phyloP scores from a whole-genome alignment of 35 echinoderm and acorn worm species.

The Ptychodera flava region DNA sequence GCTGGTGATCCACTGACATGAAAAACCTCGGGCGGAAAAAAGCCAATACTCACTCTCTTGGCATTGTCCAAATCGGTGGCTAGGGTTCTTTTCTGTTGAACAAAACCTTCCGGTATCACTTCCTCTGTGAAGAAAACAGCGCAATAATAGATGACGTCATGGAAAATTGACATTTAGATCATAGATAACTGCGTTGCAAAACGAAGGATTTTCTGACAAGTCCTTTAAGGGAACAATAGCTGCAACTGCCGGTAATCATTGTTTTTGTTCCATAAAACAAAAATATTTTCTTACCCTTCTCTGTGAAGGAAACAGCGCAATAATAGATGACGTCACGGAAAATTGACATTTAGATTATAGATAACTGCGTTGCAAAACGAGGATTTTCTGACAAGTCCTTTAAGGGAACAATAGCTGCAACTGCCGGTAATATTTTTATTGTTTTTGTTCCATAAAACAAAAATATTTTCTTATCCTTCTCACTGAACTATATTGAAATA shows the following conservation, averaged over 20 bases:
- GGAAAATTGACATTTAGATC: slow-evolving; percentile 12
- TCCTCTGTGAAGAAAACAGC: not conserved
- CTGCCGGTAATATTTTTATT: too few species aligned
- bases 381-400: not conserved
- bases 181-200: slow-evolving; percentile 26
- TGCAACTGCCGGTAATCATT: not conserved
- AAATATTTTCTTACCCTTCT: not conserved
- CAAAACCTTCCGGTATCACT: slow-evolving; percentile 13
- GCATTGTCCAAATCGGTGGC: slow-evolving; percentile 40
- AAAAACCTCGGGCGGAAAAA: too few species aligned
- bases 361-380: slow-evolving; percentile 25
- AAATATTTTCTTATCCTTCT: too few species aligned
- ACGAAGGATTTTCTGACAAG: not conserved
- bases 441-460: too few species aligned
- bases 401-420: not conserved
- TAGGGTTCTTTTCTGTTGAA: slow-evolving; percentile 32
- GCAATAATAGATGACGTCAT: not conserved
- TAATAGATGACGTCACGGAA: not conserved
- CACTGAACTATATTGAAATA: too few species aligned
- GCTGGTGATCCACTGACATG: too few species aligned
- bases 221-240: not conserved
- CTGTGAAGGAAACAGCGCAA: not conserved
- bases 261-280: not conserved
- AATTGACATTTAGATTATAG: slow-evolving; percentile 17
- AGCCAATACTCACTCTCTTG: slow-evolving; percentile 12